phyloP scores from a whole-genome alignment of 2,888 invertebrate species.

The Oligia fasciuncula region DNA sequence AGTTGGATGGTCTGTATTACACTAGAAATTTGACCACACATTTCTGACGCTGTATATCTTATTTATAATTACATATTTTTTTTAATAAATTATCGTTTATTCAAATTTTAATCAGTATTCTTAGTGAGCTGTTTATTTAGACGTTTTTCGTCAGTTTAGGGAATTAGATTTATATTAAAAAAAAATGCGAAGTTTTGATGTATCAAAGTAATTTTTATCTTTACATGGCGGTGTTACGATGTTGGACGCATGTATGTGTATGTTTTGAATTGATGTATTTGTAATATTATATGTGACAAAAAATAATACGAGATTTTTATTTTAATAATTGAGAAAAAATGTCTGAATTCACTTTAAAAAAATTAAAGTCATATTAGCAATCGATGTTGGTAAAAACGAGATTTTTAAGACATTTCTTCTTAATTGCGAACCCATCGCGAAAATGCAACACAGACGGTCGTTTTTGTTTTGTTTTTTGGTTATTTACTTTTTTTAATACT shows the following conservation, averaged over 20 bases:
- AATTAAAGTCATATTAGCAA: not conserved
- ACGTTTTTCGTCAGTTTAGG: not conserved
- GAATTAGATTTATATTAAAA: not conserved
- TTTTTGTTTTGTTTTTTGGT: slow-evolving; percentile 61
- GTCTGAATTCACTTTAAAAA: not conserved
- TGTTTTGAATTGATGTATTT: slow-evolving; percentile 80
- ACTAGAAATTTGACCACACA: not conserved
- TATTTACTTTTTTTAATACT: slow-evolving; percentile 46
- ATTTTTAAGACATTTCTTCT: slow-evolving; percentile 69
- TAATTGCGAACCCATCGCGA: slow-evolving; percentile 75
- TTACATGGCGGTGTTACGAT: slow-evolving; percentile 75
- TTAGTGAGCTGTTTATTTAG: not conserved
- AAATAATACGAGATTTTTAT: slow-evolving; percentile 45
- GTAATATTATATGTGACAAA: slow-evolving; percentile 82
- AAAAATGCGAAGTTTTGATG: slow-evolving; percentile 45
- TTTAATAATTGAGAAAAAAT: slow-evolving; percentile 49
- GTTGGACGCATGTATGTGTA: slow-evolving; percentile 75
- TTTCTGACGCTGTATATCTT: not conserved
- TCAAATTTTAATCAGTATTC: slow-evolving; percentile 2
- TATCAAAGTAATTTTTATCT: slow-evolving; percentile 48
- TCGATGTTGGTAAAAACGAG: not conserved
- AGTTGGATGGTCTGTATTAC: not conserved
- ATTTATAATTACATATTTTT: not conserved
- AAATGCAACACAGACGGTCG: slow-evolving; percentile 90
- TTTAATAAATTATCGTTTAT: not conserved